Conservation (phyloP, 2,888 invertebrate species). For the Platerodrilus igneus region DNA sequence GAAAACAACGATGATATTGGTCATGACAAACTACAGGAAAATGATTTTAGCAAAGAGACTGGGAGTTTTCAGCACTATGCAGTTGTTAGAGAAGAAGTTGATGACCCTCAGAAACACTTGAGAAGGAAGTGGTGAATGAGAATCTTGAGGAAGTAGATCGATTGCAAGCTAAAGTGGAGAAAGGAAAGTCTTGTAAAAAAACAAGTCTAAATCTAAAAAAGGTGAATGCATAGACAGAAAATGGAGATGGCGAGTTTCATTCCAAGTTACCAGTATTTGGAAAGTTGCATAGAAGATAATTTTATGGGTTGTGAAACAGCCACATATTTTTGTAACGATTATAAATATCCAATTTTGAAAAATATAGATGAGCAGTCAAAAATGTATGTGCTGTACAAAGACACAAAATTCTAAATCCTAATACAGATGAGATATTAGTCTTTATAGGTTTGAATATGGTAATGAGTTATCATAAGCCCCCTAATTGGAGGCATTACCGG, state of each 20-base stretch:
- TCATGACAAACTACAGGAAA: no score
- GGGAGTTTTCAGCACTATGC: no score
- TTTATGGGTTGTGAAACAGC: conserved; percentile 3
- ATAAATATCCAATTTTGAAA: neutral
- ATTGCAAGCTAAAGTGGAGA: no score
- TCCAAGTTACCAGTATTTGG: conserved; percentile 1
- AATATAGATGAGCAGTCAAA: neutral
- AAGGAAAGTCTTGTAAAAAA: no score
- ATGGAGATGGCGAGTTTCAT: neutral
- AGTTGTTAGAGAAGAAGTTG: no score
- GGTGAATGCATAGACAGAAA: no score
- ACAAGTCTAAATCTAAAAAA: no score
- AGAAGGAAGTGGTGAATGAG: no score
- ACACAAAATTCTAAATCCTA: neutral
- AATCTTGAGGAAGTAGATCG: no score
- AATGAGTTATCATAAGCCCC: conserved; percentile 15
- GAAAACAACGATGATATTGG: no score
- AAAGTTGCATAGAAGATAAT: conserved; percentile 4
- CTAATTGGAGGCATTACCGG: conserved; percentile 8
- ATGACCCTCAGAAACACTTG: no score
- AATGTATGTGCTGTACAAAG: conserved; percentile 8
- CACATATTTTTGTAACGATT: neutral
- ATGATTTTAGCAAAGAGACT: no score
- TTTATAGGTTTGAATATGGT: conserved; percentile 7
- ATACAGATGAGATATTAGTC: neutral